These are phyloP conservation scores for Dicrurus megarhynchus DNA, from an alignment of 2,113 vertebrate species.

Conservation along the genomic window DNA sequence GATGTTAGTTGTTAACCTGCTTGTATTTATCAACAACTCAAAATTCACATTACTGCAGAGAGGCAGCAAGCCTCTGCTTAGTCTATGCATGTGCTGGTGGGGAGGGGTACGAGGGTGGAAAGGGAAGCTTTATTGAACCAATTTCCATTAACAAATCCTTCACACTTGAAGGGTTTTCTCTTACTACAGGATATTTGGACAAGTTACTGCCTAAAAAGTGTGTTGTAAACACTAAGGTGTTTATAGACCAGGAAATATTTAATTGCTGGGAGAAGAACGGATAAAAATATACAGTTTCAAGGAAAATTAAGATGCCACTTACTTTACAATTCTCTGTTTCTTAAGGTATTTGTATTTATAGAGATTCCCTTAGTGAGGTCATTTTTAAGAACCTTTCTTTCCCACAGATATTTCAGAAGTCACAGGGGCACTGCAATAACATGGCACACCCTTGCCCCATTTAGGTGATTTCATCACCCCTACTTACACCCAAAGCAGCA, in stretches of 20 bases:
- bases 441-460: background rate
- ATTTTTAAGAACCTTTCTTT: background rate
- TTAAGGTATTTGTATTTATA: background rate
- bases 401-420: background rate
- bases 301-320: background rate
- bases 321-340: background rate
- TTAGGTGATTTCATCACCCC: background rate
- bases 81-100: background rate
- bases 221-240: background rate
- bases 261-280: background rate
- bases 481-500: background rate
- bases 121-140: background rate
- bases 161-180: conserved; percentile 38
- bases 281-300: background rate
- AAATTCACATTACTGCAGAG: conserved; percentile 6
- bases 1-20: conserved; percentile 61
- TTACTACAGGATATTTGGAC: conserved; percentile 5
- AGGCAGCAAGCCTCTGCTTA: conserved; percentile 7
- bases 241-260: conserved; percentile 41
- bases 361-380: background rate
- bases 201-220: background rate
- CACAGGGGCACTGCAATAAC: background rate
- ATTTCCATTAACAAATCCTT: conserved; percentile 45
- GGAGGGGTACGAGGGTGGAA: background rate
- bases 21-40: conserved; percentile 53